Evolutionary conservation across 2,113 vertebrate genomes (phyloP).

Genomic region (Dicerorhinus sumatrensis): DNA sequence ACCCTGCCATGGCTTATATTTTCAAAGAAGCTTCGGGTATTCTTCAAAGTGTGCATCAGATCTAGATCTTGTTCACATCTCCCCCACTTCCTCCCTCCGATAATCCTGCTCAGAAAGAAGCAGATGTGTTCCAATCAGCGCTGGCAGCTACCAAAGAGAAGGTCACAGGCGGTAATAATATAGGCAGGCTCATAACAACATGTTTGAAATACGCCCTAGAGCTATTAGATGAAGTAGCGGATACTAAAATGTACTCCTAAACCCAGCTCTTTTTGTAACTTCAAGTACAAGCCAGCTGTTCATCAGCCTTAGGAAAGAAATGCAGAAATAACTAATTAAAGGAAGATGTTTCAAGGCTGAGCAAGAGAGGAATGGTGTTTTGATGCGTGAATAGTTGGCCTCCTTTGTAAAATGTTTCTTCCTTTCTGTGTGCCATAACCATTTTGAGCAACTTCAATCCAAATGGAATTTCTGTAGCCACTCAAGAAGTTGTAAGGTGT

Average conservation of each 20-base stretch:
- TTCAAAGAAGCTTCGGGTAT: conserved; percentile 39
- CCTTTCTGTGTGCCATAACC: not conserved
- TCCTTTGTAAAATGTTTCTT: conserved; percentile 55
- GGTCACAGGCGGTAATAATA: conserved; percentile 71
- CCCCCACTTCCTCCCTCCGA: not conserved
- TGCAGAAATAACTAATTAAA: conserved; percentile 71
- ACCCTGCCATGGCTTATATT: not conserved
- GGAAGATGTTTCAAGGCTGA: conserved; percentile 72
- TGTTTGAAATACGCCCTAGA: conserved; percentile 65
- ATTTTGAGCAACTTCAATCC: conserved; percentile 14
- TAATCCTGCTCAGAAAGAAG: conserved; percentile 50
- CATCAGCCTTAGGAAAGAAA: conserved; percentile 74
- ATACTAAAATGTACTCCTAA: conserved; percentile 68
- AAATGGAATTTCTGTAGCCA: not conserved
- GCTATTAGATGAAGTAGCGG: conserved; percentile 66
- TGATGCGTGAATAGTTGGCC: conserved; percentile 29
- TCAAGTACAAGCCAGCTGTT: conserved; percentile 76
- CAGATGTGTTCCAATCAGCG: not conserved
- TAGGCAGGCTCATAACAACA: conserved; percentile 58
- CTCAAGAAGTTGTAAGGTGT: not conserved
- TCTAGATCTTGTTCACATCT: conserved; percentile 5
- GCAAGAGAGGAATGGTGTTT: conserved; percentile 1
- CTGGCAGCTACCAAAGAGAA: conserved; percentile 55
- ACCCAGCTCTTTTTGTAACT: conserved; percentile 56
- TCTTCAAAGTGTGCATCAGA: conserved; percentile 5